Conservation (phyloP, 2,113 vertebrate species). For the Arizona elegans region DNA sequence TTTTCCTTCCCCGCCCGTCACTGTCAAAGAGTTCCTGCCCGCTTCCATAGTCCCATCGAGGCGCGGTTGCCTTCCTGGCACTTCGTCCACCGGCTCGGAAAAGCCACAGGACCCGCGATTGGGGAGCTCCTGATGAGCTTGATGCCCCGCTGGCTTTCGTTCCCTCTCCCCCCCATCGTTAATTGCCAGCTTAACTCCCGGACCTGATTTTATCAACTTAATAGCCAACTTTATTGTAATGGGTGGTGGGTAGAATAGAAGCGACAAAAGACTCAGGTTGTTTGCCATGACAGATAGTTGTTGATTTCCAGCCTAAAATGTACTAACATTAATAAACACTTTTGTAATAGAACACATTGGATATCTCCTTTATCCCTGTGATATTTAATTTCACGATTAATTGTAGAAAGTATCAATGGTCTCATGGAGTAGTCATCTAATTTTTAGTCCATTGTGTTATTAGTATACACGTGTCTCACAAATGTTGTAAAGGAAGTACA, state of each 20-base stretch:
- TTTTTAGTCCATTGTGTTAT: not conserved
- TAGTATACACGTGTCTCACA: not conserved
- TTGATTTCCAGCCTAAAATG: not conserved
- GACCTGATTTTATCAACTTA: too few species aligned
- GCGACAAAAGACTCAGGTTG: not conserved
- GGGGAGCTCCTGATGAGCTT: not conserved
- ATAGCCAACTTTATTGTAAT: not conserved
- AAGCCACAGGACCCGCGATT: not conserved
- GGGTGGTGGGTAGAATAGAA: not conserved
- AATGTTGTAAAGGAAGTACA: not conserved
- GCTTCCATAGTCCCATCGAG: not conserved
- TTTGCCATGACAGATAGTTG: not conserved
- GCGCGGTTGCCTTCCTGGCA: not conserved
- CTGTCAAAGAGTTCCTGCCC: not conserved
- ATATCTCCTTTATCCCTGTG: not conserved
- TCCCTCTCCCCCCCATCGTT: too few species aligned
- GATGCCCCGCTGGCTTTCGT: not conserved
- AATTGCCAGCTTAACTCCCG: too few species aligned
- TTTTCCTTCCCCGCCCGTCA: not conserved
- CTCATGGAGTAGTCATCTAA: not conserved
- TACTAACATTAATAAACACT: not conserved
- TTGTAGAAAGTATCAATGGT: not conserved
- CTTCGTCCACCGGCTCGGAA: not conserved
- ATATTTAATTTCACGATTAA: not conserved
- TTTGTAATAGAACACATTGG: not conserved